Base-by-base conservation (phyloP, 2,113 vertebrate species). In the Synodontis membranacea region DNA sequence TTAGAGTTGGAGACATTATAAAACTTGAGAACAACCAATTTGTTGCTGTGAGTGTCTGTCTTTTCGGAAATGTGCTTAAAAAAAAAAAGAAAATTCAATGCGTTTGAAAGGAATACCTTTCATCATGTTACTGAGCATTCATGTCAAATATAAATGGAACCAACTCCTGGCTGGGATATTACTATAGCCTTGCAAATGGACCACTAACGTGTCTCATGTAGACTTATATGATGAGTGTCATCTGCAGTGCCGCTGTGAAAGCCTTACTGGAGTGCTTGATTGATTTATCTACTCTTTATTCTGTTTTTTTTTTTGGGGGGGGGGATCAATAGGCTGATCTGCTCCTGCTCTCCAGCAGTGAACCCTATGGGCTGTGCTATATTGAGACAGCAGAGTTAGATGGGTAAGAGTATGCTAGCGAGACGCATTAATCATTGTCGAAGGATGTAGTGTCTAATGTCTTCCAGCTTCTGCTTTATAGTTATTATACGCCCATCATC, bases 331-430 rank as follows among this genome's bases (percentile, higher is more conserved):
- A 96, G 96, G 96, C 96, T 50, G 96, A 96, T 87, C 87, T 96
- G 70, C 93, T 96, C 75, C 93, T 96, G 8, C 92, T 96, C 1
- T 95, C 95, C 52, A 95, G 95, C 78, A 96, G 96, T 89, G 95
- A 96, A 80, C 95, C 95, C 42, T 94, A 95, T 85, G 94, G 96
- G 14, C 93, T 96, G 46, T 95, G 95, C 87, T 96, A 96, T 54
- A 92, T 96, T 84, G 95, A 96, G 92, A 96, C 95, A 31, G 95
- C 95, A 50, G 95, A 96, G 80, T 93, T 96, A 66, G 96, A 96
- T 86, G 96, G 95, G 95, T 96, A 92, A 94, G 94, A 89, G 7
- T n/a, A 74, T 75, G 80, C 31, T 7, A 50, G 66, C 31, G 5
- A 72, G 68, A 28, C 39, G 68, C 52, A 70, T 70, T 21, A 66